A percentile compares a stretch with the other conserved stretches of the same genome.
Conservation (phyloP, 2,113 vertebrate species). For the Megaceryle maxima region DNA sequence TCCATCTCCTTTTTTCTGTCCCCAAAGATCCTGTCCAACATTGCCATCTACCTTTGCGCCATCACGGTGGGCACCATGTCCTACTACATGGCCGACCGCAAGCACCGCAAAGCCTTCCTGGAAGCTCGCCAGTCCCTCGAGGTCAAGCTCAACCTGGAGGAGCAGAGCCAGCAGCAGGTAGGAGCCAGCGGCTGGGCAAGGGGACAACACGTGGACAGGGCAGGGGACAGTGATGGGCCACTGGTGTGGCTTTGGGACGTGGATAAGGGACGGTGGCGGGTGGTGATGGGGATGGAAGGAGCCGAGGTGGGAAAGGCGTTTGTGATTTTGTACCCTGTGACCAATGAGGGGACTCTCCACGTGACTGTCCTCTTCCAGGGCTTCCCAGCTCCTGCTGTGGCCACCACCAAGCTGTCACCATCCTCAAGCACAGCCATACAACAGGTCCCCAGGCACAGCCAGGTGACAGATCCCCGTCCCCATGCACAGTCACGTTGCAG, state of each 20-base stretch:
- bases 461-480: not conserved
- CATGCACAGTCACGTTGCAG: not conserved
- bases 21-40: conserved; percentile 85
- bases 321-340: not conserved
- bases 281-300: not conserved
- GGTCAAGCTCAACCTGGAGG: conserved; percentile 93
- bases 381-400: not conserved
- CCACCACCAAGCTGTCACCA: not conserved
- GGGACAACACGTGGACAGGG: not conserved
- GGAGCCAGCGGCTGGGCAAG: not conserved
- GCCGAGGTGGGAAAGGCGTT: fast-evolving
- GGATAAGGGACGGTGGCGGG: not conserved
- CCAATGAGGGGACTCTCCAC: not conserved
- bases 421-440: fast-evolving
- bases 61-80: conserved; percentile 88
- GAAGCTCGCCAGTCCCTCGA: conserved; percentile 94
- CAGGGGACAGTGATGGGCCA: not conserved
- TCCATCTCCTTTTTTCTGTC: not conserved
- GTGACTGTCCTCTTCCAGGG: not conserved
- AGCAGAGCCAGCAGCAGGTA: conserved; percentile 95
- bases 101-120: conserved; percentile 93
- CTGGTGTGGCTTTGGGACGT: fast-evolving
- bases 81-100: conserved; percentile 94
- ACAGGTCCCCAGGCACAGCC: not conserved
- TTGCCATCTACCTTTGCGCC: conserved; percentile 88